Conservation (phyloP, 2,113 vertebrate genomes). For the Syrrhaptes paradoxus region DNA sequence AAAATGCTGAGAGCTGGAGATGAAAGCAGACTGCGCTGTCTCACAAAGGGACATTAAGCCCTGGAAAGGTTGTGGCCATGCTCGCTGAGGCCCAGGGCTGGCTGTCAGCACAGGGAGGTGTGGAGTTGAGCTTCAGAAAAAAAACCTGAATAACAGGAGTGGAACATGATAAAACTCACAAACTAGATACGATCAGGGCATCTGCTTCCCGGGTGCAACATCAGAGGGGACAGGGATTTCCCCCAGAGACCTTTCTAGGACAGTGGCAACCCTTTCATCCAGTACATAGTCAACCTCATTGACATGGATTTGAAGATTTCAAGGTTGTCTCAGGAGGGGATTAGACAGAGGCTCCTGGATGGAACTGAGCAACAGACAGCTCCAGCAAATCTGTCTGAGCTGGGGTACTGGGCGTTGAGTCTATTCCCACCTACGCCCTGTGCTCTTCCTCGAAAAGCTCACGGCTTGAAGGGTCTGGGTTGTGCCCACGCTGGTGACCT, state of each 20-base stretch:
- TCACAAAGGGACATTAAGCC: not conserved
- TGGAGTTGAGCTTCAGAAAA: not conserved
- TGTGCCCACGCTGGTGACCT: not conserved
- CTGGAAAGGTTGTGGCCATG: not conserved
- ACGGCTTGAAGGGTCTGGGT: not conserved
- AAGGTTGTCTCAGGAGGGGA: not conserved
- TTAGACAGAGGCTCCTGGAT: not conserved
- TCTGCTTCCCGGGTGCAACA: not conserved
- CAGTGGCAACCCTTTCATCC: not conserved
- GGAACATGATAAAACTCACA: not conserved
- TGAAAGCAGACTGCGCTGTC: not conserved
- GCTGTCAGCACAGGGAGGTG: accelerated
- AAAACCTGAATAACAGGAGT: not conserved
- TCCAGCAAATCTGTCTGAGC: not conserved
- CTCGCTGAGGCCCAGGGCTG: not conserved
- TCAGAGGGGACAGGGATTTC: not conserved
- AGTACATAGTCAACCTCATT: not conserved
- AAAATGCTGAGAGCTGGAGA: not conserved
- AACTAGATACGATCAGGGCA: not conserved
- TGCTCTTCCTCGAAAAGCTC: not conserved
- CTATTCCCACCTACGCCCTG: not conserved
- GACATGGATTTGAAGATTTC: not conserved
- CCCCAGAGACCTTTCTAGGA: not conserved
- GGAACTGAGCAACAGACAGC: not conserved
- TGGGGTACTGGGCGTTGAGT: not conserved